A percentile compares a stretch with the other conserved stretches of the same genome.
phyloP scores from a whole-genome alignment of 2,888 invertebrate genomes.

The Dimorphilus gyrociliatus region DNA sequence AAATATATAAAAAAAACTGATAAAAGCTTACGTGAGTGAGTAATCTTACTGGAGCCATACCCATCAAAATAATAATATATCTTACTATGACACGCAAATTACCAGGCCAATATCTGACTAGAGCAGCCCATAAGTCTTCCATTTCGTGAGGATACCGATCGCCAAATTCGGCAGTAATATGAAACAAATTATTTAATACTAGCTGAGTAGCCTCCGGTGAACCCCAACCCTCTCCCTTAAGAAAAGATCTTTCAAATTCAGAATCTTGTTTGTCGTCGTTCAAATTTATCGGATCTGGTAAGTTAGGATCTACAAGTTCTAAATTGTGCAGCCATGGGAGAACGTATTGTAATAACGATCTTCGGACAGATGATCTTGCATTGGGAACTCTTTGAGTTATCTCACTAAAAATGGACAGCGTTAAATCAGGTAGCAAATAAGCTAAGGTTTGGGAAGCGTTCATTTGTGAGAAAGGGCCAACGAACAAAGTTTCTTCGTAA shows the following conservation, averaged over 20 bases:
- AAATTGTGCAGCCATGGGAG: slow-evolving; percentile 96
- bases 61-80: slow-evolving; percentile 85
- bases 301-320: slow-evolving; percentile 89
- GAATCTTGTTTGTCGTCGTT: slow-evolving; percentile 43
- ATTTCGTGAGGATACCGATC: slow-evolving; percentile 88
- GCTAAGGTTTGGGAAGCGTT: slow-evolving; percentile 81
- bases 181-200: slow-evolving; percentile 95
- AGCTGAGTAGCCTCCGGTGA: slow-evolving; percentile 98
- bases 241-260: slow-evolving; percentile 41
- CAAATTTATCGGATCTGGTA: slow-evolving; percentile 48
- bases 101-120: slow-evolving; percentile 85
- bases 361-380: slow-evolving; percentile 77
- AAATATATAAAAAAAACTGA: slow-evolving; percentile 4
- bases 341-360: slow-evolving; percentile 73
- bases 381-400: slow-evolving; percentile 91
- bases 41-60: slow-evolving; percentile 87
- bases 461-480: too few relatives aligned
- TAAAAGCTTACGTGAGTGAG: slow-evolving; percentile 59
- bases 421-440: slow-evolving; percentile 82
- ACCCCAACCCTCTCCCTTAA: slow-evolving; percentile 83
- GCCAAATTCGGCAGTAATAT: slow-evolving; percentile 83
- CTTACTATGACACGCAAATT: slow-evolving; percentile 90
- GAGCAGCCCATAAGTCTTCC: slow-evolving; percentile 84
- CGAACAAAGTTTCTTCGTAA: slow-evolving; percentile 41
- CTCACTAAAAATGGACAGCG: slow-evolving; percentile 97